Evolutionary conservation across 2,888 invertebrate species (phyloP).

Genomic region (Diaphora mendica): DNA sequence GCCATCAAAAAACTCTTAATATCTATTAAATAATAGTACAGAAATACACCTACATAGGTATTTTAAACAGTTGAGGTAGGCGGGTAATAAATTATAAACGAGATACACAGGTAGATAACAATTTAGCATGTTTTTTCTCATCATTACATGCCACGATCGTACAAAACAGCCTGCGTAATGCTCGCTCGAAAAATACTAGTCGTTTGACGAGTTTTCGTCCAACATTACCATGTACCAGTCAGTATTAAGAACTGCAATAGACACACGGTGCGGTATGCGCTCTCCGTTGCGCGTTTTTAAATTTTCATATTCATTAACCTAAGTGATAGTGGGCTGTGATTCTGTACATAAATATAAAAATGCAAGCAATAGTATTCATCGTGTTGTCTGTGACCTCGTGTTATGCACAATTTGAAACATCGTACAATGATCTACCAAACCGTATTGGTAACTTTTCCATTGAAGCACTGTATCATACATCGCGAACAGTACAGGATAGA

Average conservation of each 20-base stretch:
- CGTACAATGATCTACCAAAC: conserved; percentile 61
- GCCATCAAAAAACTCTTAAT: too few species aligned
- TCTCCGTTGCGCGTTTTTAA: background rate
- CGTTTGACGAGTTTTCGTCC: conserved; percentile 12
- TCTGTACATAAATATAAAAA: background rate
- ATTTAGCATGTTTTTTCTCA: conserved; percentile 10
- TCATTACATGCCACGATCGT: background rate
- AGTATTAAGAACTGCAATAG: conserved; percentile 10
- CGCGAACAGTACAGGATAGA: conserved; percentile 52
- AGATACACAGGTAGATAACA: conserved; percentile 5
- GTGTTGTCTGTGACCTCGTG: conserved; percentile 26
- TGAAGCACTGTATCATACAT: conserved; percentile 70
- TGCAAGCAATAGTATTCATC: conserved; percentile 2
- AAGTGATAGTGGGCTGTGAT: background rate
- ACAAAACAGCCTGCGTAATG: conserved; percentile 1
- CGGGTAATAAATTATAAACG: background rate
- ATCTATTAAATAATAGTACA: background rate
- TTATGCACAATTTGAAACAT: conserved; percentile 13
- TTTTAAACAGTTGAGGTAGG: background rate
- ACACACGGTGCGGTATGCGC: conserved; percentile 6
- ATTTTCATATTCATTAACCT: background rate
- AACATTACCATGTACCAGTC: conserved; percentile 7
- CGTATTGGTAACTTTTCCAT: conserved; percentile 79
- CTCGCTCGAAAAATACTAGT: background rate
- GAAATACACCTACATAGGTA: background rate